phyloP scores from a whole-genome alignment of 1,140 invertebrate species.

The Hycleus cichorii region DNA sequence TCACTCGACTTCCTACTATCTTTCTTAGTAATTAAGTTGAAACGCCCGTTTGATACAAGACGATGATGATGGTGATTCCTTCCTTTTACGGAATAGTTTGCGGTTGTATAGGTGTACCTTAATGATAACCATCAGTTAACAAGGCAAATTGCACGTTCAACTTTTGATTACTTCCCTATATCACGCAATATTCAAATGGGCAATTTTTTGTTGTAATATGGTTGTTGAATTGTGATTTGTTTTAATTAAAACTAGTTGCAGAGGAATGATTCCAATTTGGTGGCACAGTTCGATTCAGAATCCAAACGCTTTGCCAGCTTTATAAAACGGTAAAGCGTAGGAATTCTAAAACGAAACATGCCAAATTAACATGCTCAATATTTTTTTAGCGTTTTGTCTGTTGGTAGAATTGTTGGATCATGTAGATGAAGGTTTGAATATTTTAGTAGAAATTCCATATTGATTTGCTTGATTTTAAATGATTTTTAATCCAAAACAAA shows the following conservation, averaged over 20 bases:
- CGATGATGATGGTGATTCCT: too few species aligned
- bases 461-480: not conserved
- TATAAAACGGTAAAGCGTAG: slow-evolving; percentile 64
- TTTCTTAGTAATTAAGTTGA: too few species aligned
- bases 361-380: not conserved
- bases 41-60: too few species aligned
- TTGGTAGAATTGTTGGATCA: too few species aligned
- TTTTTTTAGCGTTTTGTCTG: too few species aligned
- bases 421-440: too few species aligned
- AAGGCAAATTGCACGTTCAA: not conserved
- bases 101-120: slow-evolving; percentile 11
- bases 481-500: not conserved
- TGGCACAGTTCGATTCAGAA: slow-evolving; percentile 57
- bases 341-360: slow-evolving; percentile 65
- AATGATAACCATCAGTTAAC: slow-evolving; percentile 17
- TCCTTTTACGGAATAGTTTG: not conserved
- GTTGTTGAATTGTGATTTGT: not conserved
- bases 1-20: too few species aligned
- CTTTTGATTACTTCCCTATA: too few species aligned
- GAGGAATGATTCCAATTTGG: not conserved
- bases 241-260: slow-evolving; percentile 4
- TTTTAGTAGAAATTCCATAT: too few species aligned
- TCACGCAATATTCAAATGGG: too few species aligned
- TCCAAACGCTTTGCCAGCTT: slow-evolving; percentile 70
- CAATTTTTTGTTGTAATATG: too few species aligned